Evolutionary conservation across 2,888 invertebrate genomes (phyloP).

Genomic region (Nebria salina): DNA sequence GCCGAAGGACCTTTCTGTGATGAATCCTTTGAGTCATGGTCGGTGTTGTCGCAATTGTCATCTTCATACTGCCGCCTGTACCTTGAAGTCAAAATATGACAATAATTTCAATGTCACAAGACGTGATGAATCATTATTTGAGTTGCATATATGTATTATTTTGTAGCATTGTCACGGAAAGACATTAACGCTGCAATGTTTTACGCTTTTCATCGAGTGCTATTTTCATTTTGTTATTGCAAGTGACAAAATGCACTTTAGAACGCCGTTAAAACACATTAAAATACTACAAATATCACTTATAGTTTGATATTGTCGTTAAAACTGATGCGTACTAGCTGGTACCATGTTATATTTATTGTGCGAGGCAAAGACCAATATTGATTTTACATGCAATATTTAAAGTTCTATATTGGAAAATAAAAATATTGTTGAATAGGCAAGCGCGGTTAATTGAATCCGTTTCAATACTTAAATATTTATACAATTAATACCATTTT

Average conservation of each 20-base stretch:
- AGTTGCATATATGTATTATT: too few relatives aligned
- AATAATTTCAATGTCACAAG: too few relatives aligned
- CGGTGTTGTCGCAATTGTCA: slow-evolving; percentile 77
- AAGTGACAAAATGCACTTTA: slow-evolving; percentile 1
- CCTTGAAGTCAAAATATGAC: slow-evolving; percentile 27
- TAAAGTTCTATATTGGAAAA: background rate
- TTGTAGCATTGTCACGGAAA: too few relatives aligned
- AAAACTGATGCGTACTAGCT: background rate
- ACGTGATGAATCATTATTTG: too few relatives aligned
- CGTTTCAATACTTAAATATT: too few relatives aligned
- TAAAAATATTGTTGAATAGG: too few relatives aligned
- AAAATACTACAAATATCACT: too few relatives aligned
- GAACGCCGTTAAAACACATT: background rate
- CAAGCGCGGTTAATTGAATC: too few relatives aligned
- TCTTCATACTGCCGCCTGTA: slow-evolving; percentile 67
- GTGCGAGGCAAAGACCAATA: background rate
- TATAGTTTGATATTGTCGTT: background rate
- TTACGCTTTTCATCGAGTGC: background rate
- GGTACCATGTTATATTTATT: background rate
- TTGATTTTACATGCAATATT: background rate
- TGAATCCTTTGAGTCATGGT: slow-evolving; percentile 74
- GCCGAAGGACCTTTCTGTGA: slow-evolving; percentile 74
- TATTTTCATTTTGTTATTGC: background rate
- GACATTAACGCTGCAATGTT: background rate
- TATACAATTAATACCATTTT: too few relatives aligned